A percentile compares a stretch with the other conserved stretches of the same genome.
These are phyloP conservation scores for Sparidentex hasta DNA, from an alignment of 2,797 vertebrate genomes.

Conservation along the genomic window DNA sequence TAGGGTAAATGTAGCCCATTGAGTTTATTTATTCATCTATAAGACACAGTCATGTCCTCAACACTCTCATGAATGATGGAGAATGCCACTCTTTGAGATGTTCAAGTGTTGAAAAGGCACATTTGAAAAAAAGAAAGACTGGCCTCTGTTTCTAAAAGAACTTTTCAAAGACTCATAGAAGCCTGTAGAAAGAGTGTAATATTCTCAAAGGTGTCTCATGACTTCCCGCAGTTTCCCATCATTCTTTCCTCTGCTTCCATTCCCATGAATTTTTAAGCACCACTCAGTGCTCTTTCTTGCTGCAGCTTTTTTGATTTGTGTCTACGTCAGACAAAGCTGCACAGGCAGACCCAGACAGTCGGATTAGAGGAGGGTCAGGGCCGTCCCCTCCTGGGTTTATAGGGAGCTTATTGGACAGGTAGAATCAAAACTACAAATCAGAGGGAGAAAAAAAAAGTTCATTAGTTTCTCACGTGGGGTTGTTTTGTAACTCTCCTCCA, in stretches of 20 bases:
- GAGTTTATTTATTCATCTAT: not conserved
- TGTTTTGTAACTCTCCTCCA: constrained; percentile 53
- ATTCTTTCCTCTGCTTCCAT: constrained; percentile 22
- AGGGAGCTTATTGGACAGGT: constrained; percentile 60
- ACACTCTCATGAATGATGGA: constrained; percentile 9
- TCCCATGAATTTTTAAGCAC: constrained; percentile 33
- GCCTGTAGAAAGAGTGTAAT: not conserved
- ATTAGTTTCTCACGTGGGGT: constrained; percentile 55
- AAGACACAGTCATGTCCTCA: not conserved
- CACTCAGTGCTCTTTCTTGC: constrained; percentile 15
- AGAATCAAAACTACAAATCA: constrained; percentile 31
- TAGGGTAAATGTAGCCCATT: constrained; percentile 14
- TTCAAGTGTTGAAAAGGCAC: constrained; percentile 24
- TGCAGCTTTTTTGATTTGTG: constrained; percentile 20
- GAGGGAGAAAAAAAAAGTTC: constrained; percentile 49
- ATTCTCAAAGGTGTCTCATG: constrained; percentile 1
- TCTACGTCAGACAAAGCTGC: constrained; percentile 35
- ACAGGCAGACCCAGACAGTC: constrained; percentile 60
- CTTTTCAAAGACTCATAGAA: not conserved
- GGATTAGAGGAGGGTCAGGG: constrained; percentile 60
- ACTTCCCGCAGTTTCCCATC: not conserved
- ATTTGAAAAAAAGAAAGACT: too few relatives aligned
- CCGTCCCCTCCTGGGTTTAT: constrained; percentile 26
- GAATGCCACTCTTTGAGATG: not conserved
- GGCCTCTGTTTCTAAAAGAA: not conserved